Evolutionary conservation across 1,140 invertebrate genomes (phyloP).

Genomic region (Sitophilus oryzae): DNA sequence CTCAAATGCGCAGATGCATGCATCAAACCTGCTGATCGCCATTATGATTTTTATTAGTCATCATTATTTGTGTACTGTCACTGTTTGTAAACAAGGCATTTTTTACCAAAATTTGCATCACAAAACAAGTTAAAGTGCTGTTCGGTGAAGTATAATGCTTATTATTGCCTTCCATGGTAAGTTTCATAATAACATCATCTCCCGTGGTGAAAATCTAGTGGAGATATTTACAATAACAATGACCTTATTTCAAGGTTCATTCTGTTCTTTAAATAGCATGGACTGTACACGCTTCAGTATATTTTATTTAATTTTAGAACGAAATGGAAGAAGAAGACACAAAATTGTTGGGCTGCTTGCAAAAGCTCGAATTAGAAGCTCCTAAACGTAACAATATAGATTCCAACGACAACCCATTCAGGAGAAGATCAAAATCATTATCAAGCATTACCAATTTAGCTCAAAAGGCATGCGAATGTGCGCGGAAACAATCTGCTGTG

Average conservation of each 20-base stretch:
- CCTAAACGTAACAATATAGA: conserved; percentile 17
- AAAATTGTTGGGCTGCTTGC: conserved; percentile 30
- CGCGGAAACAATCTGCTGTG: conserved; percentile 27
- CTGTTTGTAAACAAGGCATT: conserved; percentile 22
- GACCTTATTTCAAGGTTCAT: conserved; percentile 12
- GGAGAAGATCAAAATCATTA: conserved; percentile 39
- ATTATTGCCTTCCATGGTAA: conserved; percentile 15
- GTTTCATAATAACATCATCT: background rate
- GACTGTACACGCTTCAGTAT: background rate
- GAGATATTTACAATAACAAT: background rate
- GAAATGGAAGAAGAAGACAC: conserved; percentile 39
- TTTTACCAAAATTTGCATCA: conserved; percentile 1
- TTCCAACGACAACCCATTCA: conserved; percentile 35
- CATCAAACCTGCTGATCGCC: conserved; percentile 5
- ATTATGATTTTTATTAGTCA: conserved; percentile 35
- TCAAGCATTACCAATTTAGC: conserved; percentile 37
- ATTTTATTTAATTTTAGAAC: conserved; percentile 24
- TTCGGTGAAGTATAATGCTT: conserved; percentile 12
- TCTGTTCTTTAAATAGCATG: conserved; percentile 8
- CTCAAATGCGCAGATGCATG: background rate
- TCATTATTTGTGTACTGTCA: conserved; percentile 32
- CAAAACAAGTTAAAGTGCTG: background rate
- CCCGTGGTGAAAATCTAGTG: background rate
- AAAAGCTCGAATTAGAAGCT: conserved; percentile 39
- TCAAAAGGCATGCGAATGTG: conserved; percentile 32